phyloP scores from a whole-genome alignment of 1,140 invertebrate genomes.

The Eriosoma lanigerum region DNA sequence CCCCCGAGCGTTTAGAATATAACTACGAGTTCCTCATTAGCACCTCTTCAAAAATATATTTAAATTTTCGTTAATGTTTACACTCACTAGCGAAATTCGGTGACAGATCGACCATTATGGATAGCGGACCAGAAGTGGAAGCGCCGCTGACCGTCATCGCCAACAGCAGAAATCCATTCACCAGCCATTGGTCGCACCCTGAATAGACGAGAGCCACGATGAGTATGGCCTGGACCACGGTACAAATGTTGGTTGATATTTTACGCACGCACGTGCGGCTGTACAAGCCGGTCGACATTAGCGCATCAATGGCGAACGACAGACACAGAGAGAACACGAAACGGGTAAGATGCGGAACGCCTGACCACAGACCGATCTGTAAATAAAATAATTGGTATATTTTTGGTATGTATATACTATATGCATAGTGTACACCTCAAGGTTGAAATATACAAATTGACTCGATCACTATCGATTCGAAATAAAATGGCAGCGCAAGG shows the following conservation, averaged over 20 bases:
- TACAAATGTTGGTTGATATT: constrained; percentile 51
- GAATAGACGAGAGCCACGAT: constrained; percentile 65
- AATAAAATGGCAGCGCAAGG: no score
- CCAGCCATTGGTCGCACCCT: constrained; percentile 65
- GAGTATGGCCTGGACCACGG: constrained; percentile 54
- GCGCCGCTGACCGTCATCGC: constrained; percentile 68
- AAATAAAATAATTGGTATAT: constrained; percentile 52
- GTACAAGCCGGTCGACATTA: constrained; percentile 23
- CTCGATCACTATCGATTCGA: no score
- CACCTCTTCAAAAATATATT: no score
- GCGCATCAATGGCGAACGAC: constrained; percentile 36
- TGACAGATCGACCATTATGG: constrained; percentile 67
- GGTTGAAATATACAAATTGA: no score
- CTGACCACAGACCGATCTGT: constrained; percentile 68
- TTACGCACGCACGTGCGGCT: constrained; percentile 42
- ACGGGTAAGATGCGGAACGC: constrained; percentile 67
- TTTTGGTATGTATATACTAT: constrained; percentile 25
- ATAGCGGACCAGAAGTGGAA: constrained; percentile 66
- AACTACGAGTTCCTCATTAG: no score
- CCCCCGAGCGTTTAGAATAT: no score
- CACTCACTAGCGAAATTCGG: constrained; percentile 70
- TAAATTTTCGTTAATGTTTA: no score
- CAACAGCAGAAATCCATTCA: constrained; percentile 65
- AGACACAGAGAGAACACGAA: constrained; percentile 66
- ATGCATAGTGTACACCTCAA: no score